Evolutionary conservation across 2,797 vertebrate genomes (phyloP).

Genomic region (Acipenser transmontanus): DNA sequence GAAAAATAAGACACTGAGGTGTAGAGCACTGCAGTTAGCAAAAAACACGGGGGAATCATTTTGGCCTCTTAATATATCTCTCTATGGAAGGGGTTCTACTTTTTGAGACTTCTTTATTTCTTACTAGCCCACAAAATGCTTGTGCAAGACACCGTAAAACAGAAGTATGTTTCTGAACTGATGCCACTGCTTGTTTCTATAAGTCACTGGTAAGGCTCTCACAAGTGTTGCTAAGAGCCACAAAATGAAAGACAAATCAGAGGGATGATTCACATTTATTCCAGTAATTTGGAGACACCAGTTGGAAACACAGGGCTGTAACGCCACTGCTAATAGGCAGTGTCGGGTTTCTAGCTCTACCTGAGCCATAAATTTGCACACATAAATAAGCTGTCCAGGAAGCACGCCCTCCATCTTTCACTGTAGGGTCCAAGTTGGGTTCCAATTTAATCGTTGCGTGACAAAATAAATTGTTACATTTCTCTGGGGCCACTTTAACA

Average conservation of each 20-base stretch:
- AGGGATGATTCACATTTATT: too few relatives aligned
- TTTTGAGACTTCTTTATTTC: background rate
- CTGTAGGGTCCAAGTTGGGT: conserved; percentile 6
- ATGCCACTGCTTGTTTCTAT: conserved; percentile 11
- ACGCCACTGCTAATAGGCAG: conserved; percentile 25
- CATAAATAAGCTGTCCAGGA: conserved; percentile 12
- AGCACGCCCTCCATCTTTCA: conserved; percentile 11
- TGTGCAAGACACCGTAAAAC: conserved; percentile 29
- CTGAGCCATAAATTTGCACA: conserved; percentile 32
- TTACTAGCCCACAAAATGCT: conserved; percentile 18
- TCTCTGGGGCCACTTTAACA: conserved; percentile 12
- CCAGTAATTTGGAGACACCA: too few relatives aligned
- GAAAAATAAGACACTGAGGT: conserved; percentile 29
- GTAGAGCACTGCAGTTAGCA: conserved; percentile 14
- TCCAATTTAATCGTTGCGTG: conserved; percentile 8
- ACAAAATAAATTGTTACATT: conserved; percentile 16
- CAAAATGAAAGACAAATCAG: too few relatives aligned
- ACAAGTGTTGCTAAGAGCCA: too few relatives aligned
- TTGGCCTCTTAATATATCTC: conserved; percentile 33
- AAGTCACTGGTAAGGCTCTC: too few relatives aligned
- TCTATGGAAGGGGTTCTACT: conserved; percentile 19
- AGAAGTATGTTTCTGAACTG: conserved; percentile 18
- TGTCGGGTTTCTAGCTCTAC: conserved; percentile 19
- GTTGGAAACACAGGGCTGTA: conserved; percentile 26
- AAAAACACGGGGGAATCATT: conserved; percentile 18